Evolutionary conservation across 2,113 vertebrate species (phyloP), one percentile per base, ranked within the genome.

Genomic region (Caracal caracal): DNA sequence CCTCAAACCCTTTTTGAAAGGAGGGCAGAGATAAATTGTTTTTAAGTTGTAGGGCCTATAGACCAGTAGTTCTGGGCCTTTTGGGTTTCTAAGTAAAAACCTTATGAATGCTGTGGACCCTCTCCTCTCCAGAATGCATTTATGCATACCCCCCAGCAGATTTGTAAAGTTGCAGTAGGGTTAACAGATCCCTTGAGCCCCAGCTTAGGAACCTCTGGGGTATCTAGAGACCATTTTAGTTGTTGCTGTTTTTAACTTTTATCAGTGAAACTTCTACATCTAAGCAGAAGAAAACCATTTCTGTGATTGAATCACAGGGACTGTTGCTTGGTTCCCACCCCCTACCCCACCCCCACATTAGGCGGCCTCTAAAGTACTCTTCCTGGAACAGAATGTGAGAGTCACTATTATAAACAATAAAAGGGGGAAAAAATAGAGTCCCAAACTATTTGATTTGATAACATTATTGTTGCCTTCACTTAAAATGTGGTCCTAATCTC

Each of bases 31-130:
- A 73, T 30, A 53, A 81, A 61, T n/a, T 65, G 8, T n/a, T 76
- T 73, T 83, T 40, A 89, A 88, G 37, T 71, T 93, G 35, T 90
- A 33, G 22, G 35, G 37, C 6, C 56, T 93, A 35, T 47, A 49
- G 73, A 61, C 95, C 51, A 28, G n/a, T 92, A 81, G 81, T 95
- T 86, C 12, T 76, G 86, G 24, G 35, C 53, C 49, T 79, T 93
- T 92, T 73, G 37, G 40, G 49, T 89, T 75, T 75, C 9, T 30
- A 47, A 76, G 47, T 37, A 56, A 88, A 93, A 86, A 70, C n/a
- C 2, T 78, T 47, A 16, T 47, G 22, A 81, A 66, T 88, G 51
- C 33, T 81, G 0, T 88, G 43, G 16, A 26, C 6, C 12, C 35
- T 70, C 9, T 70, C 28, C 33, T 35, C 2, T 90, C 49, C n/a